phyloP scores from a whole-genome alignment of 2,888 invertebrate genomes.

The Drosophila falleni region DNA sequence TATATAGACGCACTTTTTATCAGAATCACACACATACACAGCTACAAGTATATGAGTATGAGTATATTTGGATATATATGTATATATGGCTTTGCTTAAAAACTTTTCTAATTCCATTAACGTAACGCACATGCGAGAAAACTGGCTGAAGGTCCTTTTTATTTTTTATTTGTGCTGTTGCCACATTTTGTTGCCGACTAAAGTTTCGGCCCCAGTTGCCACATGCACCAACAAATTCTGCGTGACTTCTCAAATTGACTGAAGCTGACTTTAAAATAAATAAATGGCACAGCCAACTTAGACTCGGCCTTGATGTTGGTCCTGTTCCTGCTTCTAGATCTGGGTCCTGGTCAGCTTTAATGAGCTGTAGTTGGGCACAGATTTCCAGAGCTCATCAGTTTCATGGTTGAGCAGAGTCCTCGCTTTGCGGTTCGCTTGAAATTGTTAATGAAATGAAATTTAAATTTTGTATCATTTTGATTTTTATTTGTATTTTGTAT shows the following conservation, averaged over 20 bases:
- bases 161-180: conserved; percentile 7
- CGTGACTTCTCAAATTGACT: conserved; percentile 65
- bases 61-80: conserved; percentile 25
- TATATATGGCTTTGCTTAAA: conserved; percentile 72
- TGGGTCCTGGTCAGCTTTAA: conserved; percentile 55
- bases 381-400: conserved; percentile 49
- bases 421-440: conserved; percentile 43
- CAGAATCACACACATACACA: conserved; percentile 49
- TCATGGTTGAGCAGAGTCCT: conserved; percentile 31
- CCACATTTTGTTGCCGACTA: conserved; percentile 50
- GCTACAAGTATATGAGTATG: background rate
- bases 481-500: conserved; percentile 22
- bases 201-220: conserved; percentile 55
- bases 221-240: conserved; percentile 55
- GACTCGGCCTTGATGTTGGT: background rate
- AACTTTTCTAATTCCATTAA: conserved; percentile 84
- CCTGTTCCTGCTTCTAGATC: background rate
- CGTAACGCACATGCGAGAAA: conserved; percentile 77
- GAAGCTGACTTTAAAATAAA: conserved; percentile 58
- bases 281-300: conserved; percentile 20
- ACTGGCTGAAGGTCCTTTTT: conserved; percentile 37
- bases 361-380: conserved; percentile 72
- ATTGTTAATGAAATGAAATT: conserved; percentile 69
- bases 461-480: conserved; percentile 62
- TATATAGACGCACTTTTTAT: conserved; percentile 54